Conservation (phyloP, 35 echinoderm and acorn worm genomes). For the Chiridota heheva region DNA sequence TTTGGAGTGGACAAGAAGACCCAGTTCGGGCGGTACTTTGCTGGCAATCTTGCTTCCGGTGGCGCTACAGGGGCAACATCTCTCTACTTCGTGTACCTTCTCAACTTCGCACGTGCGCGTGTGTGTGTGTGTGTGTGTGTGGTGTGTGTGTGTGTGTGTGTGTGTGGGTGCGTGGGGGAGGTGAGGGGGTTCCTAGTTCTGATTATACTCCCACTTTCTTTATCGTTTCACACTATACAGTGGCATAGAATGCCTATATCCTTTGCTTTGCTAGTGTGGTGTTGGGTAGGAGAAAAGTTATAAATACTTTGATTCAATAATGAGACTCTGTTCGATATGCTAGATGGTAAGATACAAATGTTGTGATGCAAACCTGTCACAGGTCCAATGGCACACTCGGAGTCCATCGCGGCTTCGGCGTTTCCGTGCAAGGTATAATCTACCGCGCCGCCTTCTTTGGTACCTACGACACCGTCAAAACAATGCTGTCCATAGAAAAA, state of each 20-base stretch:
- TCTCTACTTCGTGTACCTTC: conserved; percentile 79
- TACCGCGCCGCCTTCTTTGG: conserved; percentile 88
- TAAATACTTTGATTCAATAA: too few species aligned
- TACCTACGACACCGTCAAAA: conserved; percentile 75
- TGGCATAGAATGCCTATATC: too few species aligned
- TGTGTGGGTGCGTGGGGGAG: too few species aligned
- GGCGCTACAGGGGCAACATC: conserved; percentile 81
- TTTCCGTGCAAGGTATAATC: conserved; percentile 89
- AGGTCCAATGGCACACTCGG: conserved; percentile 65
- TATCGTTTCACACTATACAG: too few species aligned
- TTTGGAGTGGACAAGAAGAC: conserved; percentile 73
- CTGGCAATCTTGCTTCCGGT: conserved; percentile 76
- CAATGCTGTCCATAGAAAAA: conserved; percentile 55
- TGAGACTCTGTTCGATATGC: too few species aligned
- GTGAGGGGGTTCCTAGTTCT: too few species aligned
- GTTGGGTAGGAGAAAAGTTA: too few species aligned
- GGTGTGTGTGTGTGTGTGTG: conserved; percentile 45
- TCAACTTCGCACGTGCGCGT: conserved; percentile 78
- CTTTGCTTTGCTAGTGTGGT: too few species aligned
- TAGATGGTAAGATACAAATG: too few species aligned
- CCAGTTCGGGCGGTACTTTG: conserved; percentile 73
- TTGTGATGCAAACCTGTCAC: too few species aligned
- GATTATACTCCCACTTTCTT: too few species aligned
- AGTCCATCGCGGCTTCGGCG: conserved; percentile 79
- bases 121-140: conserved; percentile 66